Evolutionary conservation across 2,797 vertebrate genomes (phyloP).

Genomic region (Adelosebastes latens): DNA sequence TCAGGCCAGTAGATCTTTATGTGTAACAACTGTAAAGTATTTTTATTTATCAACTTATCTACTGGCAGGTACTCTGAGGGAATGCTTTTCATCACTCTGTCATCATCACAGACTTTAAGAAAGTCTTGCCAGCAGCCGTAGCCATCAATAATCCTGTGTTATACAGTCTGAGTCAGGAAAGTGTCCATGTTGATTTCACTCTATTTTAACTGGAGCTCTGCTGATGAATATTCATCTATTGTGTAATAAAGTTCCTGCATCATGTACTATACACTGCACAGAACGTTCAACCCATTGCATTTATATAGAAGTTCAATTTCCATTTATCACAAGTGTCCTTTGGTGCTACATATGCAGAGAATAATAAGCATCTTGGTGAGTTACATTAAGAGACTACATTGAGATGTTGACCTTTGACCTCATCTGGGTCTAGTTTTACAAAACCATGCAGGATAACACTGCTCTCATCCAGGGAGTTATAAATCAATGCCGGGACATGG

Average conservation of each 20-base stretch:
- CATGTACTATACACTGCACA: neutral
- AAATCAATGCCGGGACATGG: neutral
- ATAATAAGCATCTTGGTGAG: neutral
- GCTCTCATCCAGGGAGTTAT: slow-evolving; percentile 28
- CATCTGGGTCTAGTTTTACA: slow-evolving; percentile 34
- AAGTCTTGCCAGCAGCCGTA: neutral
- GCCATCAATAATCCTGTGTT: neutral
- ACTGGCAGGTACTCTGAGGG: neutral
- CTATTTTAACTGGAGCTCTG: neutral
- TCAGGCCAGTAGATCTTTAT: neutral
- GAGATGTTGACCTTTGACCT: slow-evolving; percentile 36
- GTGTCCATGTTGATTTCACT: neutral
- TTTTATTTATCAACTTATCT: slow-evolving; percentile 4
- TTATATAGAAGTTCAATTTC: neutral
- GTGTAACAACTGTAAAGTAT: neutral
- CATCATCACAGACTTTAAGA: neutral
- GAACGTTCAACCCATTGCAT: neutral
- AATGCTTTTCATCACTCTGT: slow-evolving; percentile 13
- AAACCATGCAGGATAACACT: neutral
- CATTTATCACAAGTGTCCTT: neutral
- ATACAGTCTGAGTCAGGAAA: neutral
- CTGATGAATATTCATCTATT: neutral
- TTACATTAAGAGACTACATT: neutral
- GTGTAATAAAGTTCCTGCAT: neutral
- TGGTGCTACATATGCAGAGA: neutral